Evolutionary conservation across 2,888 invertebrate species (phyloP).

Genomic region (Timandra comae): DNA sequence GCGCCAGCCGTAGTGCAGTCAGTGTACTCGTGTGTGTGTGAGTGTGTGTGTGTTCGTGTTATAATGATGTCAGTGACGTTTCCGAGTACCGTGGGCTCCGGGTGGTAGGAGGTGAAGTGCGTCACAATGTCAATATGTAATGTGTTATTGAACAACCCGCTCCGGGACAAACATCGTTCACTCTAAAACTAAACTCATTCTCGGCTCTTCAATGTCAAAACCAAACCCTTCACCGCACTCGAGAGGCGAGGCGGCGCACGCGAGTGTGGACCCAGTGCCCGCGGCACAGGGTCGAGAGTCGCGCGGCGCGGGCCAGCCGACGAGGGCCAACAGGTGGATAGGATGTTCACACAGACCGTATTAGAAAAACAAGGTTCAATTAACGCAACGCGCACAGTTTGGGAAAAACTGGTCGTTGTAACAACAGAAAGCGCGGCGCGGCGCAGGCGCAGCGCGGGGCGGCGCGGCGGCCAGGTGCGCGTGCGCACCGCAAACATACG

Average conservation of each 20-base stretch:
- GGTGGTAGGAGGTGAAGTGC: too few relatives aligned
- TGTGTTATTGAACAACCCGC: background rate
- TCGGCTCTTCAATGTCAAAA: background rate
- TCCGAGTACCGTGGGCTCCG: too few relatives aligned
- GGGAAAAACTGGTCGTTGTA: conserved; percentile 43
- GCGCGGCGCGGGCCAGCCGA: background rate
- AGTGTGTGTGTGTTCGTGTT: too few relatives aligned
- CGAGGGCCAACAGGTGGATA: conserved; percentile 11
- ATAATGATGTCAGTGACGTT: too few relatives aligned
- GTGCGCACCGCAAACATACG: conserved; percentile 28
- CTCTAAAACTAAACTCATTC: background rate
- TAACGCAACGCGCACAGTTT: conserved; percentile 46
- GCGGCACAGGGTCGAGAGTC: background rate
- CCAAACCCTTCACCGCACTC: background rate
- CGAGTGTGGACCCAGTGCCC: background rate
- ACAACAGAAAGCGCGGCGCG: conserved; percentile 43
- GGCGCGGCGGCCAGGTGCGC: conserved; percentile 22
- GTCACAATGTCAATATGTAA: too few relatives aligned
- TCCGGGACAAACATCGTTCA: background rate
- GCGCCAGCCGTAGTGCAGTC: too few relatives aligned
- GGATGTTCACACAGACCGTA: conserved; percentile 41
- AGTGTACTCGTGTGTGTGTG: too few relatives aligned
- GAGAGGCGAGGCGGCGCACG: background rate
- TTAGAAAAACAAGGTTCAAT: conserved; percentile 50
- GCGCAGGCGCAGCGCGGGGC: background rate